Evolutionary conservation across 2,888 invertebrate genomes (phyloP), one percentile per base, ranked within the genome.

Genomic region (Pollenia angustigena): DNA sequence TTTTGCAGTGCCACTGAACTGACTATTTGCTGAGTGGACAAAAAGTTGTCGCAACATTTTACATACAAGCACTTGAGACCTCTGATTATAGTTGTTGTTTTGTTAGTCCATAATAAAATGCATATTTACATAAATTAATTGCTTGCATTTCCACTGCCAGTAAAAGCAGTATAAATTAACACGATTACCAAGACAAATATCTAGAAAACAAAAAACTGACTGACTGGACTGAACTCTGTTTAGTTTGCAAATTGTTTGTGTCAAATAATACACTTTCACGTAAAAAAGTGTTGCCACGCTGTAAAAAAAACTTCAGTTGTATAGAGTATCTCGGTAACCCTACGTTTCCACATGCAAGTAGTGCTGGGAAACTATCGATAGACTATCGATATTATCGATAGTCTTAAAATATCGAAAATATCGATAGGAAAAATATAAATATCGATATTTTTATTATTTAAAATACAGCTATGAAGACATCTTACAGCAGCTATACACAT

Each of bases 91-190:
- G 11, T 76, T 76, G 60, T 16, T 23, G 62, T 7, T 44, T 60
- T 32, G 16, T 12, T 68, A n/a, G 12, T 32, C 16, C 54, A 56
- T 75, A 80, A 76, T 86, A 81, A 83, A 86, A 86, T 84, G 84
- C 84, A 78, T 87, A 87, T 84, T 87, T 84, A 87, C 87, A 87
- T 87, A 81, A 87, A 87, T 87, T 87, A 87, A 87, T 87, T 87
- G 84, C 84, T 84, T 81, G 76, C 54, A 81, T 81, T 87, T 78
- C 71, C 76, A 66, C 64, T 72, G 87, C 80, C 81, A 84, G 81
- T 72, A 76, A 87, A 76, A 84, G 84, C 72, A 60, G 69, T 74
- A 87, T 87, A 87, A 87, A 81, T 87, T 87, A 87, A 84, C 76
- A 74, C 68, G 87, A 87, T 87, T 87, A 84, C 68, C 48, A 84